Evolutionary conservation across 2,113 vertebrate genomes (phyloP), one percentile per base, ranked within the genome.

Genomic region (Entelurus aequoreus): DNA sequence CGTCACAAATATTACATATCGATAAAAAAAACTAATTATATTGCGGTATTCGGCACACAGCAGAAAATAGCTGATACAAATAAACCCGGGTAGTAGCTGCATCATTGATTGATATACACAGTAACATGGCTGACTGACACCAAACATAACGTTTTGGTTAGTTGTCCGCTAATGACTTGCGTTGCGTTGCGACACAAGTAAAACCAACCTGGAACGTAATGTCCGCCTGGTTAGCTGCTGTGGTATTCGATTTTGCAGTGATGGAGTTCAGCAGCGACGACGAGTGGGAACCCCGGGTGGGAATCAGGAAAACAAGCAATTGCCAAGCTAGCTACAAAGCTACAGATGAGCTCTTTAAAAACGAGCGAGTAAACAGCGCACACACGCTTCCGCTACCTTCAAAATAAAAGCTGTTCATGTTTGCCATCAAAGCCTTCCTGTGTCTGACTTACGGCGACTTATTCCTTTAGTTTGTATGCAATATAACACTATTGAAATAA

Each of bases 101-200:
- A 87, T 77, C 85, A 76, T 82, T 84, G 87, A 87, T 81, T 82
- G 78, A 87, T 82, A 76, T 82, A 86, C 83, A 86, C 83, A 86
- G 85, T 77, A 86, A 86, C 80, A 86, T 80, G 84, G 81, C 86
- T 88, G 86, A 82, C 80, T 68, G 69, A 56, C 36, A 80, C 79
- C 36, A 66, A 83, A 77, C 77, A 70, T 74, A 67, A 81, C 77
- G 73, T 48, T 75, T 28, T 16, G 53, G 71, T 61, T 49, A 47
- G 68, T 65, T 37, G 40, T 48, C 42, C 6, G 16, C 16, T 13
- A 16, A 13, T 57, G 19, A 13, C 14, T 55, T 40, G 14, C 6
- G 37, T 44, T 16, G n/a, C 10, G 2, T 57, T 44, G 16, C 11
- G 38, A 44, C 6, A 44, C 0, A 10, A 44, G 1, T 4, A n/a